A percentile compares a stretch with the other conserved stretches of the same genome.
Evolutionary conservation across 2,888 invertebrate species (phyloP).

Genomic region (Leptinotarsa rubiginosa): DNA sequence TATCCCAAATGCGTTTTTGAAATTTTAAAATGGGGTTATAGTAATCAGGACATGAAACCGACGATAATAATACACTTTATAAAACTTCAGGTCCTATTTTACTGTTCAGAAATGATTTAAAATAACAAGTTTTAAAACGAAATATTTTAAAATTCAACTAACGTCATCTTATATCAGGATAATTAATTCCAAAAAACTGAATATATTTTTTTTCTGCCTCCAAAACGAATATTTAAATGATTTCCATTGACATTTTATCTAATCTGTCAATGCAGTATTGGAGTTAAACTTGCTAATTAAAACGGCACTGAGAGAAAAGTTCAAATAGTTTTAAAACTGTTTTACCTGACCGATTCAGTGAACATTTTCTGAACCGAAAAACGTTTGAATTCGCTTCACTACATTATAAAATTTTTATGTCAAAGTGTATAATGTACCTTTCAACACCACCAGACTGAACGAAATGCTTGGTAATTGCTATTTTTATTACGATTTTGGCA

Average conservation of each 20-base stretch:
- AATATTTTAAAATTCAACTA: too few relatives aligned
- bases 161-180: too few relatives aligned
- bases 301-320: slow-evolving; percentile 3
- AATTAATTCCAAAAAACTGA: too few relatives aligned
- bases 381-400: not conserved
- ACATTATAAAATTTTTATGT: not conserved
- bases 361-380: not conserved
- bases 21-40: too few relatives aligned
- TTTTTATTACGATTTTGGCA: not conserved
- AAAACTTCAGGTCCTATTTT: too few relatives aligned
- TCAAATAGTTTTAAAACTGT: not conserved
- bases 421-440: not conserved
- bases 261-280: too few relatives aligned
- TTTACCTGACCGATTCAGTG: not conserved
- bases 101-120: too few relatives aligned
- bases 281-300: slow-evolving; percentile 1
- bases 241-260: not conserved
- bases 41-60: too few relatives aligned
- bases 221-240: not conserved
- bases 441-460: not conserved
- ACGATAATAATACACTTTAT: too few relatives aligned
- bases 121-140: too few relatives aligned
- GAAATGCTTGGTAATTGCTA: not conserved
- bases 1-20: too few relatives aligned
- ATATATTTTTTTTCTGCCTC: too few relatives aligned